Evolutionary conservation across 2,888 invertebrate species (phyloP).

Genomic region (Sicus ferrugineus): DNA sequence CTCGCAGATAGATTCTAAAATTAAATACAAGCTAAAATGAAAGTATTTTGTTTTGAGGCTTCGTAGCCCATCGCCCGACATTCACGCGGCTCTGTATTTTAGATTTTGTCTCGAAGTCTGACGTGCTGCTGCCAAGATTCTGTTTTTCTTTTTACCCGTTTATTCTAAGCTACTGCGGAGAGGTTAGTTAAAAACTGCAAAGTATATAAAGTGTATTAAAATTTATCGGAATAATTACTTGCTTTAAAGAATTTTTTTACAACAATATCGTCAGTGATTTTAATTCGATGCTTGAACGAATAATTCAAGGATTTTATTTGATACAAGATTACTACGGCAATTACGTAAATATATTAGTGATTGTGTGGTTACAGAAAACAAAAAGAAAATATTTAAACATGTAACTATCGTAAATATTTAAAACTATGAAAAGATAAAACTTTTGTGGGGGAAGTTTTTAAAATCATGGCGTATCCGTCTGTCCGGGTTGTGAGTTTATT

Average conservation of each 20-base stretch:
- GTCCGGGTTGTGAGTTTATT: constrained; percentile 34
- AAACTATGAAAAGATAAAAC: constrained; percentile 4
- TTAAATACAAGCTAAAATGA: constrained; percentile 14
- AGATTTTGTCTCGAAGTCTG: constrained; percentile 45
- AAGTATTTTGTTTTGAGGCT: constrained; percentile 18
- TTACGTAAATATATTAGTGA: constrained; percentile 23
- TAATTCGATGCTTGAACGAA: too few relatives aligned
- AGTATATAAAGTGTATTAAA: constrained; percentile 14
- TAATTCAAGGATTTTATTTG: too few relatives aligned
- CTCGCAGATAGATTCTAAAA: constrained; percentile 20
- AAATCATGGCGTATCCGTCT: constrained; percentile 18
- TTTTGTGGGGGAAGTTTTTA: constrained; percentile 11
- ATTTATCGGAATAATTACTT: constrained; percentile 13
- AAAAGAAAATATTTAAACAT: neutral
- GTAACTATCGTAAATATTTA: neutral
- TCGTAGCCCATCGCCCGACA: constrained; percentile 1
- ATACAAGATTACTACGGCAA: too few relatives aligned
- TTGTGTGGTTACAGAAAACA: neutral
- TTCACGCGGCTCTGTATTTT: constrained; percentile 41
- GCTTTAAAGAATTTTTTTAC: constrained; percentile 1
- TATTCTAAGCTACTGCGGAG: constrained; percentile 44
- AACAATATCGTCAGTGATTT: too few relatives aligned
- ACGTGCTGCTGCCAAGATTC: constrained; percentile 38
- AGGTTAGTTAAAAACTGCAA: constrained; percentile 43
- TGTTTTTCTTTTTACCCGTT: constrained; percentile 34